A percentile compares a stretch with the other conserved stretches of the same genome.
Evolutionary conservation across 2,113 vertebrate genomes (phyloP).

Genomic region (Entelurus aequoreus): DNA sequence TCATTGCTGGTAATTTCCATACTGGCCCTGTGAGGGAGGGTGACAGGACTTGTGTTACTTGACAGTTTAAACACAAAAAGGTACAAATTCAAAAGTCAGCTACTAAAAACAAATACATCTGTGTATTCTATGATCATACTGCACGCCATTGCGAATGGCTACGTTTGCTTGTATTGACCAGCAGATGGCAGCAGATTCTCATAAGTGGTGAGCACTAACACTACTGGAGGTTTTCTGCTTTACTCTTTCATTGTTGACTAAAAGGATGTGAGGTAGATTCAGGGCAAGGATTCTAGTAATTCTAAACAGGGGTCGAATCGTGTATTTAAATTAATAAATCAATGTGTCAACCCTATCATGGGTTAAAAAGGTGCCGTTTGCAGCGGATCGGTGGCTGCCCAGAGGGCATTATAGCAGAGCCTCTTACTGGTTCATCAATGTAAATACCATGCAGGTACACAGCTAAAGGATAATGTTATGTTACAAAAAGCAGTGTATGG

Average conservation of each 20-base stretch:
- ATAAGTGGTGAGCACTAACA: constrained; percentile 42
- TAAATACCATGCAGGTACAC: too few species aligned
- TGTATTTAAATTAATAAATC: constrained; percentile 8
- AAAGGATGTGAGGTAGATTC: constrained; percentile 35
- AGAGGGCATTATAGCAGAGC: too few species aligned
- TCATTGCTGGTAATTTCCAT: constrained; percentile 98
- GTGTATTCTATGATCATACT: constrained; percentile 38
- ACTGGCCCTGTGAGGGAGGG: constrained; percentile 81
- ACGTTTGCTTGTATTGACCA: constrained; percentile 57
- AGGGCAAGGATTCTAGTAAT: constrained; percentile 41
- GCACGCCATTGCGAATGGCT: constrained; percentile 48
- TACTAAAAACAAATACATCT: constrained; percentile 50
- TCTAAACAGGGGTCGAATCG: constrained; percentile 69
- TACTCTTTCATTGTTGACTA: constrained; percentile 14
- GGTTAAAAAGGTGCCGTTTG: too few species aligned
- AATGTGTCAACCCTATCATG: too few species aligned
- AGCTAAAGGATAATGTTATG: too few species aligned
- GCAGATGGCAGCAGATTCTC: constrained; percentile 67
- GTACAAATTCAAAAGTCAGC: neutral
- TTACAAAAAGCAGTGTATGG: too few species aligned
- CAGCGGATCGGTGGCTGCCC: too few species aligned
- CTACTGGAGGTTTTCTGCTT: constrained; percentile 46
- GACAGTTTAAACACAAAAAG: constrained; percentile 14
- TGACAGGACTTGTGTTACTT: constrained; percentile 33
- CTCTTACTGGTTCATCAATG: too few species aligned